These are phyloP conservation scores for Scatophagus argus DNA, from an alignment of 2,113 vertebrate species.

Conservation along the genomic window DNA sequence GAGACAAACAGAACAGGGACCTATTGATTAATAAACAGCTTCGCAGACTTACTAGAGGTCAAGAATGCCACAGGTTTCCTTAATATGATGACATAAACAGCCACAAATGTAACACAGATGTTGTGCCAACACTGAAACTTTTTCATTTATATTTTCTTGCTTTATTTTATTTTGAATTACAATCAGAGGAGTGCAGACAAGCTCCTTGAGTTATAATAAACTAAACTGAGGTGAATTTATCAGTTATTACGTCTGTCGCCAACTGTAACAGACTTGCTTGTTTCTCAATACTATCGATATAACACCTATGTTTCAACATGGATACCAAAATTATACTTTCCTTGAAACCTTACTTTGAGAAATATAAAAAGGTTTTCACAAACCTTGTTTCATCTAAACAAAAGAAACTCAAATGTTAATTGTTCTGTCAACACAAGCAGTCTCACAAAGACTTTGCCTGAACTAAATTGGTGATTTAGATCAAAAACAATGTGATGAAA, in stretches of 20 bases:
- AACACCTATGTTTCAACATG: not conserved
- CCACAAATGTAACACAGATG: not conserved
- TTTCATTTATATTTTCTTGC: not conserved
- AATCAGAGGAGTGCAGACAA: not conserved
- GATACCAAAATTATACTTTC: not conserved
- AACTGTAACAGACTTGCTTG: not conserved
- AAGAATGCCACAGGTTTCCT: not conserved
- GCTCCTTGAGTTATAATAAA: not conserved
- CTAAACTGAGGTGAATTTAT: not conserved
- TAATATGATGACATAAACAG: not conserved
- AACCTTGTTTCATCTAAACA: too few species aligned
- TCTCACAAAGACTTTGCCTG: not conserved
- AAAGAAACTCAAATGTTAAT: too few species aligned
- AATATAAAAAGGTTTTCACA: too few species aligned
- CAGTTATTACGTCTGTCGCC: not conserved
- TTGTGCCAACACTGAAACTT: not conserved
- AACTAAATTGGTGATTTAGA: not conserved
- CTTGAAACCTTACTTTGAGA: not conserved
- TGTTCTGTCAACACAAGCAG: too few species aligned
- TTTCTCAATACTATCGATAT: not conserved
- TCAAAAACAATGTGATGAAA: not conserved
- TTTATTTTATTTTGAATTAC: not conserved
- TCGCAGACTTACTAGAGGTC: not conserved
- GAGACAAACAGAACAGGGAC: too few species aligned
- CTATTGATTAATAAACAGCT: not conserved